Conservation (phyloP, 2,888 invertebrate genomes). For the Caenorhabditis sp. region DNA sequence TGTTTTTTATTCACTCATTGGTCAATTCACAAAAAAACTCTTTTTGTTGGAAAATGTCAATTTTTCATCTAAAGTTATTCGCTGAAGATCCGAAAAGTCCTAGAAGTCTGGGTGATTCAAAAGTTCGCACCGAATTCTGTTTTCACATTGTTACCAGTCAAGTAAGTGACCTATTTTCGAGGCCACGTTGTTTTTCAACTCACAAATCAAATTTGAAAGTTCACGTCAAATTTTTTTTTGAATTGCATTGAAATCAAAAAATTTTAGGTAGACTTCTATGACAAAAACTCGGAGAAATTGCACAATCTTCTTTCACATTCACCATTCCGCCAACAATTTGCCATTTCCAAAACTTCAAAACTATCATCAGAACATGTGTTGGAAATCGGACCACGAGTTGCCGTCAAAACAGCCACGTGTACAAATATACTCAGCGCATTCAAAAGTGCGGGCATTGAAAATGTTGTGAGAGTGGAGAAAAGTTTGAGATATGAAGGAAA, state of each 20-base stretch:
- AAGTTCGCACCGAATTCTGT: neutral
- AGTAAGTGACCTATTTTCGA: conserved; percentile 2
- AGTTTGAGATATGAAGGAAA: conserved; percentile 79
- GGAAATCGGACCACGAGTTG: conserved; percentile 44
- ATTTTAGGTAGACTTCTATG: conserved; percentile 4
- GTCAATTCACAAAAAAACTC: no score
- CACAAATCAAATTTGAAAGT: no score
- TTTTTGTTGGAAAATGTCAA: neutral
- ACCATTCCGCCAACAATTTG: conserved; percentile 10
- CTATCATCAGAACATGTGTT: conserved; percentile 18
- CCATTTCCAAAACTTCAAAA: conserved; percentile 8
- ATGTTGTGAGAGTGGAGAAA: conserved; percentile 83
- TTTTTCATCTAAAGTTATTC: neutral
- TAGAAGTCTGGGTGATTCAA: neutral
- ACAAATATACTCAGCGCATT: conserved; percentile 96
- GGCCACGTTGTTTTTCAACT: no score
- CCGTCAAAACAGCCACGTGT: conserved; percentile 88
- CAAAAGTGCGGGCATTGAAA: conserved; percentile 81
- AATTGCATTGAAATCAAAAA: no score
- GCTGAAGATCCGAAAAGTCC: neutral
- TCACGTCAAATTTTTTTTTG: no score
- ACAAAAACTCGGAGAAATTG: conserved; percentile 9
- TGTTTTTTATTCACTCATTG: no score
- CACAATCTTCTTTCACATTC: conserved; percentile 19
- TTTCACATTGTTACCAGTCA: conserved; percentile 8